phyloP scores from a whole-genome alignment of 2,113 vertebrate genomes.

The Alouatta palliata region DNA sequence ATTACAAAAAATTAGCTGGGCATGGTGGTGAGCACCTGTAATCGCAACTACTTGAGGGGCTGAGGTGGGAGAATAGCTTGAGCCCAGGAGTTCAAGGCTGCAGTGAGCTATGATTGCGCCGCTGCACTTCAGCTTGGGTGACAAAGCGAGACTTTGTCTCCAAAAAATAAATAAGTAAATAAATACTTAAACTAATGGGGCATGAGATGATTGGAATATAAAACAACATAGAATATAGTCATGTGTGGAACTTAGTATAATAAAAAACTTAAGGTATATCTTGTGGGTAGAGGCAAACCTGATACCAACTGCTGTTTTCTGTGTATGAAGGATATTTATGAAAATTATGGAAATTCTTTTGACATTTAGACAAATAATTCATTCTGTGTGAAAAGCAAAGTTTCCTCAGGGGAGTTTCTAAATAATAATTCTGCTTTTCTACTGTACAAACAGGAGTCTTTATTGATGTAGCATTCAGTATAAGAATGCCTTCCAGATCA shows the following conservation, averaged over 20 bases:
- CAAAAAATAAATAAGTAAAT: no score
- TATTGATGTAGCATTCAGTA: not conserved
- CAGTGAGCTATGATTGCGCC: no score
- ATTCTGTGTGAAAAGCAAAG: constrained; percentile 30
- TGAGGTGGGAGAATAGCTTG: no score
- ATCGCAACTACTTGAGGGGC: no score
- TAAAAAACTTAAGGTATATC: not conserved
- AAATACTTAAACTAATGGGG: not conserved
- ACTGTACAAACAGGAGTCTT: constrained; percentile 23
- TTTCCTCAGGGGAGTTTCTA: constrained; percentile 45
- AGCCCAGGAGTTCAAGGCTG: no score
- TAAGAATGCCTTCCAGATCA: constrained; percentile 15
- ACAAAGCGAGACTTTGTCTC: no score
- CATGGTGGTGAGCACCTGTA: no score
- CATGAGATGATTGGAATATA: not conserved
- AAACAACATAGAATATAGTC: not conserved
- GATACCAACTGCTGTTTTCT: not conserved
- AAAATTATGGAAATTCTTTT: constrained; percentile 21
- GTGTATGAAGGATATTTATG: not conserved
- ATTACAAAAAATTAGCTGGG: no score
- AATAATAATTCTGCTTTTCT: constrained; percentile 47
- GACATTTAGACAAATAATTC: constrained; percentile 51
- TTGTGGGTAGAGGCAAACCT: not conserved
- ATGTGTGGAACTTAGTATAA: not conserved
- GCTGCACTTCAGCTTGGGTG: no score